phyloP scores from a whole-genome alignment of 53 echinoderm and acorn worm species.

The Luidia sarsii region DNA sequence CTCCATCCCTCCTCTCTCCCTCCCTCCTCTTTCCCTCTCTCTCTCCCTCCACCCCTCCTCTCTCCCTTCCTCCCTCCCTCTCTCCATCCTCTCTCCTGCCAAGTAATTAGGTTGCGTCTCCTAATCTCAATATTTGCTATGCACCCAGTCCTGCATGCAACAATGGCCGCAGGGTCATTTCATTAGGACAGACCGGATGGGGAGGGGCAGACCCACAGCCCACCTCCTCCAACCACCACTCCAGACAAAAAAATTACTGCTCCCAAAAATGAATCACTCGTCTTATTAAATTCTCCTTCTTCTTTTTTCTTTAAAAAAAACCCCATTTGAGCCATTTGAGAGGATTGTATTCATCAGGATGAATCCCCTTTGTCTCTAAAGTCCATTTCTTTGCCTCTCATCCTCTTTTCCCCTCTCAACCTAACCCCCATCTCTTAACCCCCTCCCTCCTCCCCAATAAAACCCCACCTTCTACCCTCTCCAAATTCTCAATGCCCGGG shows the following conservation, averaged over 20 bases:
- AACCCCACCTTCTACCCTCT: no score
- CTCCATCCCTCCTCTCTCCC: no score
- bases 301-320: no score
- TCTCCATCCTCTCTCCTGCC: no score
- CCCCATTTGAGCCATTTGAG: background rate
- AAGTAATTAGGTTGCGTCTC: conserved; percentile 43
- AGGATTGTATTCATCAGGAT: background rate
- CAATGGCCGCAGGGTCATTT: conserved; percentile 37
- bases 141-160: background rate
- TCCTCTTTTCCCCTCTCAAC: no score
- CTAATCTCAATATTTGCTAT: conserved; percentile 45
- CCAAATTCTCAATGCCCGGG: conserved; percentile 25
- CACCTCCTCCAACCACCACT: background rate
- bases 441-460: no score
- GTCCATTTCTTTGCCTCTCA: no score
- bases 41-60: no score
- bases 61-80: no score
- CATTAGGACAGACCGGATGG: conserved; percentile 9
- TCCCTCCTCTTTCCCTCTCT: no score
- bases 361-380: conserved; percentile 18
- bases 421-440: no score
- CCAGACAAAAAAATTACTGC: background rate
- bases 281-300: conserved; percentile 50
- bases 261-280: conserved; percentile 30
- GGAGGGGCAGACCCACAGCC: background rate